Evolutionary conservation across 2,113 vertebrate species (phyloP), one percentile per base, ranked within the genome.

Genomic region (Emydocephalus ijimae): DNA sequence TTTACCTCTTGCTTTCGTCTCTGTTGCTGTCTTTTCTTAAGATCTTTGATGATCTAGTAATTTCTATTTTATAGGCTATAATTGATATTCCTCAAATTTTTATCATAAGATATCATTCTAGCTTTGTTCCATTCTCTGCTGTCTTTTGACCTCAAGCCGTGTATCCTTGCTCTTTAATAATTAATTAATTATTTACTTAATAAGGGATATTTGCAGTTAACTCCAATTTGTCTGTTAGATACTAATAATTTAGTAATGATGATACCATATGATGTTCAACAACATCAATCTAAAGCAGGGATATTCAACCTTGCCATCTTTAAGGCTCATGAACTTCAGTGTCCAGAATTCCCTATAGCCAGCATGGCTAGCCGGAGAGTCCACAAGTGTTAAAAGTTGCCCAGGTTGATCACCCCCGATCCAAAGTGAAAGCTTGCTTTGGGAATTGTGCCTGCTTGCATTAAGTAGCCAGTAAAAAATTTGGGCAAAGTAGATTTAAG

Each of bases 41-140:
- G 21, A 4, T 24, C 55, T 15, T 61, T 0, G 0, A 21, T 45
- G 10, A 52, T 39, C 1, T 45, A 8, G 11, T 14, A 0, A 45
- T 15, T 45, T 48, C 91, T 24, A 54, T 92, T 88, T 48, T 12
- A 0, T 8, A 89, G 57, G 64, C n/a, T 85, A 21, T 34, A n/a
- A 45, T 90, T 94, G 5, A 1, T 34, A 52, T 57, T 26, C 24
- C n/a, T 48, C 14, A 12, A 3, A 21, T 74, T 61, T 26, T 92
- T 89, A 14, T 90, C 85, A 12, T 54, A 91, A 3, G 45, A 15
- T 21, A 50, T 57, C 26, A 3, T 8, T n/a, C 29, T 3, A 23
- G 7, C 52, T 91, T 93, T 48, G 54, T 34, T 93, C 93, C 52
- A 29, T 43, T 91, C 52, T 91, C 48, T 57, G 74, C 74, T 8